Conservation (phyloP, 2,797 vertebrate genomes). For the Spinus olivaceus region DNA sequence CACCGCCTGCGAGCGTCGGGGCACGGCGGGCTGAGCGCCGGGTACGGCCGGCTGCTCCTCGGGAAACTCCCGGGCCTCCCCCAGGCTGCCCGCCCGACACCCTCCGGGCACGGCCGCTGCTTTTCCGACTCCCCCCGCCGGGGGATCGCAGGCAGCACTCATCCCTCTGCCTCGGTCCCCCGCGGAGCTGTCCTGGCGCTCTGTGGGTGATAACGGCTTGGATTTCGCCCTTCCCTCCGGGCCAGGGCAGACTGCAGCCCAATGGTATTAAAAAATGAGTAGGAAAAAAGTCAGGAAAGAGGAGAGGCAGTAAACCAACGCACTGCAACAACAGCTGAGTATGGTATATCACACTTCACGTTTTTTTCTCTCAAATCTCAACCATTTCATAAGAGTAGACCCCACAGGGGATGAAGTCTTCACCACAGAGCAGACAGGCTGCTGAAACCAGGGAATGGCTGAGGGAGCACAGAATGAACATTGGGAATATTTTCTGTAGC, state of each 20-base stretch:
- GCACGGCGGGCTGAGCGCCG: not conserved
- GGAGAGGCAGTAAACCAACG: not conserved
- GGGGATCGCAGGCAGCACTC: not conserved
- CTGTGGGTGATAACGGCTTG: not conserved
- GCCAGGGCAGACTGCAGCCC: not conserved
- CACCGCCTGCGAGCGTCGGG: slow-evolving; percentile 21
- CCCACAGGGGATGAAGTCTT: not conserved
- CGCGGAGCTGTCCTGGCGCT: not conserved
- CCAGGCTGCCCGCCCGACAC: not conserved
- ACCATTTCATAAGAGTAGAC: not conserved
- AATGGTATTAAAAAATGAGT: not conserved
- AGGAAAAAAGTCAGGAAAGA: not conserved
- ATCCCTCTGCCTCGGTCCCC: not conserved
- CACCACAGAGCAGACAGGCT: not conserved
- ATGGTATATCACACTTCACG: accelerated
- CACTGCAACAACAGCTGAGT: not conserved
- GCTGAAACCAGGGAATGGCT: not conserved
- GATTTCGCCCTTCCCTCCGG: too few species aligned
- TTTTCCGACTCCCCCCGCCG: not conserved
- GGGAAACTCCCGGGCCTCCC: not conserved
- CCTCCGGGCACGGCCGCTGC: not conserved
- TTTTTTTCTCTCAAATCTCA: not conserved
- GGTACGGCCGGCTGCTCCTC: not conserved
- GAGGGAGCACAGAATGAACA: not conserved
- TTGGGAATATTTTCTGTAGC: not conserved